A percentile compares a stretch with the other conserved stretches of the same genome.
Evolutionary conservation across 2,888 invertebrate species (phyloP).

Genomic region (Melinaea menophilus): DNA sequence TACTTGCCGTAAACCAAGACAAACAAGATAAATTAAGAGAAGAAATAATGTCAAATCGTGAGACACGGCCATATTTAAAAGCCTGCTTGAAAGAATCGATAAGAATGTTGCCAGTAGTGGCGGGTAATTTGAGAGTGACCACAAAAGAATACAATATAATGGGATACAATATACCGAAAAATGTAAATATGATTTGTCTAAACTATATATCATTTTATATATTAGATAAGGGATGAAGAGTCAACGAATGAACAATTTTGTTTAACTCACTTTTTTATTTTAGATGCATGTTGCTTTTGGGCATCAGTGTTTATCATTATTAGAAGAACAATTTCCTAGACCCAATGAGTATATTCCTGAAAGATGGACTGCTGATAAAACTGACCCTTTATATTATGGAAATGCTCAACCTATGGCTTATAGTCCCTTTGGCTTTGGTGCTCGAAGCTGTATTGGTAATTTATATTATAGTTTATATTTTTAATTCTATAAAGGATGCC

Average conservation of each 20-base stretch:
- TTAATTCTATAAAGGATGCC: no score
- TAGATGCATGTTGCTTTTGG: slow-evolving; percentile 43
- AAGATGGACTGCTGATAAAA: slow-evolving; percentile 79
- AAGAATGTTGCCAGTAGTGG: slow-evolving; percentile 78
- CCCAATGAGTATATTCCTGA: slow-evolving; percentile 84
- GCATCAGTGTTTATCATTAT: slow-evolving; percentile 81
- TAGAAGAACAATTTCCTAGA: slow-evolving; percentile 80
- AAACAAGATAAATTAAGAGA: slow-evolving; percentile 80
- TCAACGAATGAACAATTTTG: slow-evolving; percentile 6
- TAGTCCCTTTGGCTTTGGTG: slow-evolving; percentile 82
- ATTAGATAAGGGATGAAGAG: not conserved
- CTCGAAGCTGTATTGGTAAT: slow-evolving; percentile 81
- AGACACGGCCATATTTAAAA: slow-evolving; percentile 77
- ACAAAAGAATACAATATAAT: slow-evolving; percentile 76
- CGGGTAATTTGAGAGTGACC: slow-evolving; percentile 76
- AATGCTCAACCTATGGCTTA: slow-evolving; percentile 79
- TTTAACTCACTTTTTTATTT: not conserved
- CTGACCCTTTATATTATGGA: slow-evolving; percentile 57
- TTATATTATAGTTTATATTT: not conserved
- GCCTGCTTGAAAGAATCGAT: slow-evolving; percentile 85
- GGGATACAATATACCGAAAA: slow-evolving; percentile 80
- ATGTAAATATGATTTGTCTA: slow-evolving; percentile 56
- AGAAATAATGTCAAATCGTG: slow-evolving; percentile 63
- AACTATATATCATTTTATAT: not conserved
- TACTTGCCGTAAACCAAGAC: slow-evolving; percentile 79